A percentile compares a stretch with the other conserved stretches of the same genome.
Conservation (phyloP, 2,888 invertebrate species). For the Hemaris fuciformis region DNA sequence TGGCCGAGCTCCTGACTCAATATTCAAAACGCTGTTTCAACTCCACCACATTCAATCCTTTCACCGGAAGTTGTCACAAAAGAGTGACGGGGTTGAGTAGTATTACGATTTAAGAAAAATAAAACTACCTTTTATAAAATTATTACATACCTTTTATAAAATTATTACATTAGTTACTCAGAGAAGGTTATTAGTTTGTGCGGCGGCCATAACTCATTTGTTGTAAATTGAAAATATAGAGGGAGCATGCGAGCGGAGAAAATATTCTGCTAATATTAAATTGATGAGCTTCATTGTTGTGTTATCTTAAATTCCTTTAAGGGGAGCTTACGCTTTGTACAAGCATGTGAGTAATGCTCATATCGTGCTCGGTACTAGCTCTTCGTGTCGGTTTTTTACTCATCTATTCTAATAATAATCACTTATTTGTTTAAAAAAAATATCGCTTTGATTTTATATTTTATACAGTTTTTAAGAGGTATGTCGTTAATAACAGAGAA, state of each 20-base stretch:
- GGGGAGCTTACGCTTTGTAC: background rate
- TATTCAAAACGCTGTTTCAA: no score
- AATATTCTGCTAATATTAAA: background rate
- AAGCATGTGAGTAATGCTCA: background rate
- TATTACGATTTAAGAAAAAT: no score
- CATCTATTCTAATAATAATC: background rate
- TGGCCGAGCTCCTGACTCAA: no score
- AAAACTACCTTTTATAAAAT: no score
- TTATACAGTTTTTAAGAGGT: no score
- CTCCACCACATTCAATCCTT: no score
- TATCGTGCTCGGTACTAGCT: background rate
- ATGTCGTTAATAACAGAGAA: no score
- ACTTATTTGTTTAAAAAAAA: background rate
- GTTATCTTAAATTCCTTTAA: background rate
- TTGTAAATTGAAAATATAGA: constrained; percentile 8
- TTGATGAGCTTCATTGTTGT: constrained; percentile 1
- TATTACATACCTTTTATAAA: no score
- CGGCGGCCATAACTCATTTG: background rate
- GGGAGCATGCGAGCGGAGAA: background rate
- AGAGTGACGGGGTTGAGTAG: no score
- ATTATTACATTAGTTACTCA: background rate
- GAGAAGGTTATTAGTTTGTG: background rate
- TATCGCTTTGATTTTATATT: no score
- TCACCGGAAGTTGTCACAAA: no score
- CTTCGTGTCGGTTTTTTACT: background rate